Evolutionary conservation across 2,113 vertebrate species (phyloP).

Genomic region (Notarius lentiginosus): DNA sequence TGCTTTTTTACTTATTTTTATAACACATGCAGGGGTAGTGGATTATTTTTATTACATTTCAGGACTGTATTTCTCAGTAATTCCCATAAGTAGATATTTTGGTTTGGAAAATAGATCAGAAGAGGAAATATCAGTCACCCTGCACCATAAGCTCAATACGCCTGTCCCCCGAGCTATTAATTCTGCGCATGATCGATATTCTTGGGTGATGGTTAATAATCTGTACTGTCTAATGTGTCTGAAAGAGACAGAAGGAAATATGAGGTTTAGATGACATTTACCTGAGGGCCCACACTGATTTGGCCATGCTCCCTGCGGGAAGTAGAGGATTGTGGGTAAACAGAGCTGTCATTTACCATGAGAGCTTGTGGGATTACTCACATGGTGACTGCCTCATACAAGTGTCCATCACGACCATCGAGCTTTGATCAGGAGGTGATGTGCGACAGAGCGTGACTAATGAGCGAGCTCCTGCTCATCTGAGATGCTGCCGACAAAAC

Average conservation of each 20-base stretch:
- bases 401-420: conserved; percentile 29
- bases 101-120: conserved; percentile 2
- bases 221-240: conserved; percentile 25
- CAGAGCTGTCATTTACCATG: conserved; percentile 73
- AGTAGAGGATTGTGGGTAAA: conserved; percentile 68
- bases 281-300: conserved; percentile 69
- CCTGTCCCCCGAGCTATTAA: neutral
- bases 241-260: conserved; percentile 48
- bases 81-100: conserved; percentile 22
- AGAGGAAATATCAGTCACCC: neutral
- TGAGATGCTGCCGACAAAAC: neutral
- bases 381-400: conserved; percentile 11
- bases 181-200: conserved; percentile 43
- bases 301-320: conserved; percentile 57
- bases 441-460: neutral
- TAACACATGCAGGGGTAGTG: conserved; percentile 28
- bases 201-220: conserved; percentile 35
- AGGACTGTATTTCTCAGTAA: conserved; percentile 3
- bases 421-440: conserved; percentile 18
- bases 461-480: neutral
- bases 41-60: conserved; percentile 37
- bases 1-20: neutral
- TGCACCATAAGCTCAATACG: neutral
- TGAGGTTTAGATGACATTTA: conserved; percentile 72
- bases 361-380: conserved; percentile 62